Conservation (phyloP, 2,888 invertebrate species). For the Smittia sp. region DNA sequence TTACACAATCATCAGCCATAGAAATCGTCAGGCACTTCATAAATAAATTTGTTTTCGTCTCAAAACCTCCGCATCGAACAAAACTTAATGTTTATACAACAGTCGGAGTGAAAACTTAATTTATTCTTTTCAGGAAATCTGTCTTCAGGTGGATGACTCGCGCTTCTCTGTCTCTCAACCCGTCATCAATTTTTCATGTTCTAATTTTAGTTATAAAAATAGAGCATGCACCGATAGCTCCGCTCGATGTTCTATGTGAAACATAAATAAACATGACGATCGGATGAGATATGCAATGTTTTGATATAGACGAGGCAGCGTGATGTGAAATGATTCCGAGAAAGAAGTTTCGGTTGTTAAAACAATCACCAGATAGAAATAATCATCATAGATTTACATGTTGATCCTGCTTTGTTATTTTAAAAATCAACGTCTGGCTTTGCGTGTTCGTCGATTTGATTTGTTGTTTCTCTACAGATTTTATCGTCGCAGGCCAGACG, state of each 20-base stretch:
- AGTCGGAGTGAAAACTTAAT: not conserved
- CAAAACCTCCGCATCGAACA: not conserved
- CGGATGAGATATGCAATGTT: not conserved
- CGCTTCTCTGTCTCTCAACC: conserved; percentile 1
- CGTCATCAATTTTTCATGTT: conserved; percentile 36
- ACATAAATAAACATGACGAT: conserved; percentile 24
- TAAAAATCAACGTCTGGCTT: conserved; percentile 6
- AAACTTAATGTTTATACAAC: not conserved
- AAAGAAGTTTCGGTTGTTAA: not conserved
- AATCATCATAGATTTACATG: conserved; percentile 15
- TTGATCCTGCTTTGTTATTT: conserved; percentile 5
- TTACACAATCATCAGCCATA: not conserved
- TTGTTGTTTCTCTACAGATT: not conserved
- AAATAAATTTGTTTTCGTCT: conserved; percentile 24
- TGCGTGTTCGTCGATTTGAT: not conserved
- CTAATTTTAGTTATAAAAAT: conserved; percentile 30
- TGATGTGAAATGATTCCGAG: not conserved
- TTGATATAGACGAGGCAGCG: not conserved
- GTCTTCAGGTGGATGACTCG: conserved; percentile 36
- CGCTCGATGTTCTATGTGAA: not conserved
- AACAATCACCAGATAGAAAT: conserved; percentile 13
- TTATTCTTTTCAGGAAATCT: conserved; percentile 28
- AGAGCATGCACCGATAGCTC: not conserved
- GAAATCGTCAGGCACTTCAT: conserved; percentile 34
- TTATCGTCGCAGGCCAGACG: no score